Evolutionary conservation across 2,888 invertebrate genomes (phyloP), one percentile per base, ranked within the genome.

Genomic region (Heterodera filipjevi): DNA sequence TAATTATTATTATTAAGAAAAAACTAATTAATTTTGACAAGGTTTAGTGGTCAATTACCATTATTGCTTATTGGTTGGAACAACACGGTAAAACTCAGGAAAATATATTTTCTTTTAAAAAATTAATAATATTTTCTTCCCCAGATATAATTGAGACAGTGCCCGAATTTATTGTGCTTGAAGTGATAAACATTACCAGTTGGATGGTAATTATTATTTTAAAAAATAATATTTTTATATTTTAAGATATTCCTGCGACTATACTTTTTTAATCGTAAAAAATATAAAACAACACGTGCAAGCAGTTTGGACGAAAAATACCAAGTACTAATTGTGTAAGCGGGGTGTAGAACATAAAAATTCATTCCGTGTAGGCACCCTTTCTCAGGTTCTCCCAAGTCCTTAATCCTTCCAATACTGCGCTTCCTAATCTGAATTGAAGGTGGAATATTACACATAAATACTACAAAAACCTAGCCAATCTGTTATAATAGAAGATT

Each of bases 241-340:
- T 53, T 53, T n/a, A 19, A 53, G 53, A 19, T 66, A 22, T 66
- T 66, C 30, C 19, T 66, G 66, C 27, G 66, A 10, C 30, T 66
- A 14, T 66, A 27, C 19, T 66, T 66, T 27, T 12, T 16, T 12
- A 66, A 66, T 33, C 66, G 66, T 14, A 30, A 33, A 66, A 66
- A 19, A 30, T 66, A 12, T 6, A 68, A 27, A 32, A 30, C 8
- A 39, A 39, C 30, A 30, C 30, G 27, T 68, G 33, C 68, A 19
- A 22, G 33, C 8, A 68, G 22, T 22, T 68, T 68, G 68, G 68
- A 68, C 68, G 33, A 68, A 35, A 68, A 68, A 35, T 68, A 68
- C 16, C 32, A 68, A 68, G 68, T 68, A 68, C 14, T 22, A 53
- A 19, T 14, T 1, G 32, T n/a, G n/a, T n/a, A 30, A 66, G 14